phyloP scores from a whole-genome alignment of 2,113 vertebrate species.

The Gymnocephalus cernua region DNA sequence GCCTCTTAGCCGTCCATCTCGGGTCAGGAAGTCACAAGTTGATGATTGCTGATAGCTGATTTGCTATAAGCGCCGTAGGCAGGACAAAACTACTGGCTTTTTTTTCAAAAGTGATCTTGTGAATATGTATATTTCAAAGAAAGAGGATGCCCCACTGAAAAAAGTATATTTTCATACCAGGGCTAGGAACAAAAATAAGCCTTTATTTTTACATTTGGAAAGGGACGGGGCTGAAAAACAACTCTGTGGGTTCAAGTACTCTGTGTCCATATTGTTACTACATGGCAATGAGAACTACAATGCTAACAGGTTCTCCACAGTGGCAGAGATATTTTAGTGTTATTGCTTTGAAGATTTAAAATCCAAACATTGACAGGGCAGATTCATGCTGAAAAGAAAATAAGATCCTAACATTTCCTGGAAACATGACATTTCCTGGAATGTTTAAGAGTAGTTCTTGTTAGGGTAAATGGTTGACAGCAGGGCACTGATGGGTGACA shows the following conservation, averaged over 20 bases:
- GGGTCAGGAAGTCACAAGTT: neutral
- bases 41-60: conserved; percentile 3
- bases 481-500: neutral
- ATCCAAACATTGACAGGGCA: neutral
- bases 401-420: neutral
- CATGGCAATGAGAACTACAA: neutral
- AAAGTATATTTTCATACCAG: conserved; percentile 67
- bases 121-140: conserved; percentile 70
- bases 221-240: neutral
- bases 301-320: neutral
- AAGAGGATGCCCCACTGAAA: conserved; percentile 17
- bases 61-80: conserved; percentile 3
- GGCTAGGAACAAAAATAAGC: conserved; percentile 37
- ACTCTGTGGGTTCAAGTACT: neutral
- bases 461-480: neutral
- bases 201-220: conserved; percentile 70
- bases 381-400: neutral
- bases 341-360: conserved; percentile 1
- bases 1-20: conserved; percentile 83
- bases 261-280: conserved; percentile 24
- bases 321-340: conserved; percentile 12
- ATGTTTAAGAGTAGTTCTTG: neutral
- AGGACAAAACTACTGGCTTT: conserved; percentile 49
- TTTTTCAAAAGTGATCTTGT: conserved; percentile 48
- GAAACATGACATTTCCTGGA: neutral